phyloP scores from a whole-genome alignment of 2,797 vertebrate species.

The Astyanax mexicanus region DNA sequence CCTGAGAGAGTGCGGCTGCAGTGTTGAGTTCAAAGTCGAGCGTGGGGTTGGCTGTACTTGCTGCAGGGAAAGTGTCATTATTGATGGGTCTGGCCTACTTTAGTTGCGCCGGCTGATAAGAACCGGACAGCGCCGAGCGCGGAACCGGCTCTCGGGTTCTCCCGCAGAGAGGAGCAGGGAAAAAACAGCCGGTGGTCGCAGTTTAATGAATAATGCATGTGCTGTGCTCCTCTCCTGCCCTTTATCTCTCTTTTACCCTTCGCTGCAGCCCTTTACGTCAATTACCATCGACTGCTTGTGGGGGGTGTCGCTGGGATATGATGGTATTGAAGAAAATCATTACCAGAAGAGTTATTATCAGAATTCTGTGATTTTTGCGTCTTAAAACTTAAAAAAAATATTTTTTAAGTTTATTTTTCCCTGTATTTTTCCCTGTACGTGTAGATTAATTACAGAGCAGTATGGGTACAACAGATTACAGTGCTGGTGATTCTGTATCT shows the following conservation, averaged over 20 bases:
- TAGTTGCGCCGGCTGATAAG: slow-evolving; percentile 51
- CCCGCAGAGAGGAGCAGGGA: slow-evolving; percentile 19
- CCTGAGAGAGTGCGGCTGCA: slow-evolving; percentile 13
- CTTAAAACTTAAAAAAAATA: too few relatives aligned
- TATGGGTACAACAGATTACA: too few relatives aligned
- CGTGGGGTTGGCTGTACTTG: slow-evolving; percentile 28
- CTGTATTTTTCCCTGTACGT: too few relatives aligned
- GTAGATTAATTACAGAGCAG: too few relatives aligned
- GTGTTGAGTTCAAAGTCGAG: slow-evolving; percentile 53
- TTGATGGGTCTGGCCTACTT: slow-evolving; percentile 53
- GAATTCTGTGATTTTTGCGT: too few relatives aligned
- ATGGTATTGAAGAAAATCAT: not conserved
- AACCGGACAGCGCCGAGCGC: slow-evolving; percentile 30
- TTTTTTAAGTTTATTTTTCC: too few relatives aligned
- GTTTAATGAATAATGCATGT: slow-evolving; percentile 22
- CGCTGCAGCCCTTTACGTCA: slow-evolving; percentile 4
- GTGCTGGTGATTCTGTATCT: too few relatives aligned
- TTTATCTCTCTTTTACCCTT: slow-evolving; percentile 23
- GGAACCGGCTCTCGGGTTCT: not conserved
- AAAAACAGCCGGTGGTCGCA: not conserved
- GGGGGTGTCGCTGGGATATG: not conserved
- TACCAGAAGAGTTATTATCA: too few relatives aligned
- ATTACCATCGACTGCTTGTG: not conserved
- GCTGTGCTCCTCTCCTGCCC: slow-evolving; percentile 1
- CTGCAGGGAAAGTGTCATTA: slow-evolving; percentile 51